These are phyloP conservation scores for Anagyrus pseudococci DNA, from an alignment of 2,888 invertebrate genomes.

Conservation along the genomic window DNA sequence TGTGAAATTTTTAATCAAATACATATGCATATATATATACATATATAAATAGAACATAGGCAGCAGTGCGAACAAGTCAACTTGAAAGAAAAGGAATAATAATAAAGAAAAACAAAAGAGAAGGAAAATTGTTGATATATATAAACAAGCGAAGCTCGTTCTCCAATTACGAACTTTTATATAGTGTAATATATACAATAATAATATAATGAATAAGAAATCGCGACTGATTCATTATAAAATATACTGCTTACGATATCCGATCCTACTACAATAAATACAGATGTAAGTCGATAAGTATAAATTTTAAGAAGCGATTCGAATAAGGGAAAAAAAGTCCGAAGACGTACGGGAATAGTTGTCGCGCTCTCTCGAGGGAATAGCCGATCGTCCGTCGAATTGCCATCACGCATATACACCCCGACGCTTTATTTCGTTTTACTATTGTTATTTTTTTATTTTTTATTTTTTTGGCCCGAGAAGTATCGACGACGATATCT, in stretches of 20 bases:
- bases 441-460: background rate
- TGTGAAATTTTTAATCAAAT: too few relatives aligned
- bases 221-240: slow-evolving; percentile 42
- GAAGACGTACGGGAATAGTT: too few relatives aligned
- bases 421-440: too few relatives aligned
- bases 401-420: too few relatives aligned
- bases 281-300: slow-evolving; percentile 24
- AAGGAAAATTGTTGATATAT: slow-evolving; percentile 36
- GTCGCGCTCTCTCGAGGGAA: too few relatives aligned
- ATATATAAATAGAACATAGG: slow-evolving; percentile 17
- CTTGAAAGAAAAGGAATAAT: slow-evolving; percentile 21
- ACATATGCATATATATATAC: too few relatives aligned
- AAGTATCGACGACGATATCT: slow-evolving; percentile 3
- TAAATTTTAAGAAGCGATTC: slow-evolving; percentile 34
- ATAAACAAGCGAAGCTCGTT: slow-evolving; percentile 37
- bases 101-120: slow-evolving; percentile 2
- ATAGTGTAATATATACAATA: slow-evolving; percentile 34
- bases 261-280: slow-evolving; percentile 43
- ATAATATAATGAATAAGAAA: slow-evolving; percentile 19
- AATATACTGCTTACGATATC: slow-evolving; percentile 43
- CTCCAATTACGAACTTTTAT: slow-evolving; percentile 43
- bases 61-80: slow-evolving; percentile 27
- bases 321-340: too few relatives aligned
- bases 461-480: background rate
- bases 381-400: too few relatives aligned